phyloP scores from a whole-genome alignment of 2,888 invertebrate species.

The Cynaeus angustus region DNA sequence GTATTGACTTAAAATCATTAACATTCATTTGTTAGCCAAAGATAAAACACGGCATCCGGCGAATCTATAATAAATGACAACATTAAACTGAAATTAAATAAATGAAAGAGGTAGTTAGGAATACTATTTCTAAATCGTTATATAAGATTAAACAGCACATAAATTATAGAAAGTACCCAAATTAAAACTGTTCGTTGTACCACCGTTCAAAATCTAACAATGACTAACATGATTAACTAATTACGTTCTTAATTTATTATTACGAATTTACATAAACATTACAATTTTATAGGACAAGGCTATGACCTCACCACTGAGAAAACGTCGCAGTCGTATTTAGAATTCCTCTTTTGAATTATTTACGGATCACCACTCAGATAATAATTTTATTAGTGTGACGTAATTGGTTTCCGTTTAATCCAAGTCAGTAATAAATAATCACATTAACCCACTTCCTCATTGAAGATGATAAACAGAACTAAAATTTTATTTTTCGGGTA shows the following conservation, averaged over 20 bases:
- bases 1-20: slow-evolving; percentile 31
- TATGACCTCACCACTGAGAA: not conserved
- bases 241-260: too few species aligned
- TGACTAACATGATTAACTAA: too few species aligned
- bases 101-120: not conserved
- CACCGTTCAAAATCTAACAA: too few species aligned
- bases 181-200: too few species aligned
- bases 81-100: not conserved
- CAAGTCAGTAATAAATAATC: not conserved
- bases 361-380: slow-evolving; percentile 4
- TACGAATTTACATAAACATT: not conserved
- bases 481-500: too few species aligned
- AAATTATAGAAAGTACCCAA: not conserved
- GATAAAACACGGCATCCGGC: slow-evolving; percentile 17
- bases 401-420: not conserved
- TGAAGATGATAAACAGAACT: too few species aligned
- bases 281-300: not conserved
- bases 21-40: slow-evolving; percentile 18
- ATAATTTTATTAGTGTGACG: not conserved
- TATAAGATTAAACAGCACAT: not conserved
- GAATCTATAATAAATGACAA: slow-evolving; percentile 15
- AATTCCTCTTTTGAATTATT: not conserved
- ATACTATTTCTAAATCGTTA: not conserved
- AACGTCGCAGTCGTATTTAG: too few species aligned
- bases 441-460: not conserved